Conservation (phyloP, 2,113 vertebrate genomes). For the Scalopus aquaticus region DNA sequence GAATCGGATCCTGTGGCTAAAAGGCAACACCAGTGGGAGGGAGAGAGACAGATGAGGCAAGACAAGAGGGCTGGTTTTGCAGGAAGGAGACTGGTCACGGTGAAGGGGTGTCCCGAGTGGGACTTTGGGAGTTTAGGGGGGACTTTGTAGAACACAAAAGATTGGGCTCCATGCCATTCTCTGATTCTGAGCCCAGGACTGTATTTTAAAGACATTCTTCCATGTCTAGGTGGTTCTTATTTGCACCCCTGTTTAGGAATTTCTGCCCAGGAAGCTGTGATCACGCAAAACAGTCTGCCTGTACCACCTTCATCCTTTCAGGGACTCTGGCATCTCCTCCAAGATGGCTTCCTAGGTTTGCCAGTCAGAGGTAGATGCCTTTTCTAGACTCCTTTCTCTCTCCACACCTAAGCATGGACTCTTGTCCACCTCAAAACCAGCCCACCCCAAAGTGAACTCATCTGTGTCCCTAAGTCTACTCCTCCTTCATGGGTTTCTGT, state of each 20-base stretch:
- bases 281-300: background rate
- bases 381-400: background rate
- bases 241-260: background rate
- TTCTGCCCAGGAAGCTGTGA: background rate
- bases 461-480: background rate
- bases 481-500: background rate
- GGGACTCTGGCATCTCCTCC: background rate
- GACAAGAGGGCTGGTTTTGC: background rate
- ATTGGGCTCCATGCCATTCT: background rate
- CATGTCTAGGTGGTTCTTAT: background rate
- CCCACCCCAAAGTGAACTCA: background rate
- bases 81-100: background rate
- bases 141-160: background rate
- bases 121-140: background rate
- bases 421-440: background rate
- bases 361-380: background rate
- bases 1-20: rapidly evolving
- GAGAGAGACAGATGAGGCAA: background rate
- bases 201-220: background rate
- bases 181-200: background rate
- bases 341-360: background rate
- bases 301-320: no score
- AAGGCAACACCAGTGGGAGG: rapidly evolving
- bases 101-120: rapidly evolving
- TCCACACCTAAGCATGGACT: background rate